These are phyloP conservation scores for Patiria pectinifera DNA, from an alignment of 53 echinoderm and acorn worm genomes.

Conservation along the genomic window DNA sequence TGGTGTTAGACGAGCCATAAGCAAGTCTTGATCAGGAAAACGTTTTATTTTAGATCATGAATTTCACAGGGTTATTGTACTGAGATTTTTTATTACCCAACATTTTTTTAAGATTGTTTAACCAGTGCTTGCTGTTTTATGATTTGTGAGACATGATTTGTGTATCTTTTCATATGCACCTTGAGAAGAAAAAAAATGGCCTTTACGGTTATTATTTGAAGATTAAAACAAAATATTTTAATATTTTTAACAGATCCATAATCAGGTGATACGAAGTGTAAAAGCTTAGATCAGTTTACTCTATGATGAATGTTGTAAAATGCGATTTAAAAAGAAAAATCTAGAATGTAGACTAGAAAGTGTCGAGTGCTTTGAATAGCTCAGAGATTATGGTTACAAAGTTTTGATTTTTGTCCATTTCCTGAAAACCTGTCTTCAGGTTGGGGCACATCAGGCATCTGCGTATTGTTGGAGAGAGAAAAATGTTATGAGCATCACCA, in stretches of 20 bases:
- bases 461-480: not conserved
- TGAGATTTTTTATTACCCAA: not conserved
- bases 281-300: conserved; percentile 7
- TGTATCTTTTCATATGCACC: conserved; percentile 39
- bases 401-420: not conserved
- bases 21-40: not conserved
- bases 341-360: not conserved
- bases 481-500: not conserved
- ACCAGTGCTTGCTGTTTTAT: not conserved
- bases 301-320: not conserved
- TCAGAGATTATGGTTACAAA: not conserved
- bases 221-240: conserved; percentile 11
- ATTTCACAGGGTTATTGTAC: not conserved
- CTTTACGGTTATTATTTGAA: conserved; percentile 11
- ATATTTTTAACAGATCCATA: not conserved
- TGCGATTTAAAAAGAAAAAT: not conserved
- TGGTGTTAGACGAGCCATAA: not conserved
- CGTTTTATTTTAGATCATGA: not conserved
- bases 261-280: conserved; percentile 16
- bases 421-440: not conserved
- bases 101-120: not conserved
- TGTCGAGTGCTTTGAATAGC: not conserved
- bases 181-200: conserved; percentile 36
- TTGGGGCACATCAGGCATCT: not conserved
- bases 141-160: not conserved